Evolutionary conservation across 1,140 invertebrate species (phyloP), one percentile per base, ranked within the genome.

Genomic region (Drosophila mojavensis): DNA sequence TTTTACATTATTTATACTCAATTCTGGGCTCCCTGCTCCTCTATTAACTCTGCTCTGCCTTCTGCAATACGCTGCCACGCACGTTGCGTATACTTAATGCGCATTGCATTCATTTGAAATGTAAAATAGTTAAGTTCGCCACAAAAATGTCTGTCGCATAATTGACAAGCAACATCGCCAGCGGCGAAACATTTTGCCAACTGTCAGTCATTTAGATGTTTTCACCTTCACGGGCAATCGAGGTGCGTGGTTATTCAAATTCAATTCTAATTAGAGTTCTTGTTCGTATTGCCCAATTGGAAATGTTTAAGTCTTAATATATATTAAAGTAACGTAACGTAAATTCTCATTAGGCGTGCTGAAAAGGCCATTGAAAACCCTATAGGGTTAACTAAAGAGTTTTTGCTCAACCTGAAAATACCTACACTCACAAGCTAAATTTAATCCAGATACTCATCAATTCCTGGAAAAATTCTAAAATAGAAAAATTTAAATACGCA

Each of bases 1-100:
- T 79, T 69, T 65, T 70, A 68, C 66, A 85, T 85, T 86, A 85
- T 85, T 86, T 86, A 85, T 85, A 86, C 81, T 78, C 66, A 78
- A 86, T 86, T 81, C 61, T 54, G 41, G 51, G 53, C 55, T 2
- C 28, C 28, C 28, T 30, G 28, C 66, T 61, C 20, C 20, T 24
- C 20, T 24, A 24, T 24, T 24, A 24, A 24, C 20, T 10, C 47
- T 11, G 3, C 20, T 26, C 5, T 50, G 24, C 4, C 20, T 11
- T 11, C 9, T 11, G 20, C 11, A 48, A 51, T 54, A 41, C 48
- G 50, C 65, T 51, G 15, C 20, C 73, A 65, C 72, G 78, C 75
- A 80, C 71, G 45, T 15, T 81, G 83, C 79, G 79, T 82, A 86
- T 86, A 64, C 79, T 79, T 76, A 56, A 86, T 79, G 72, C 30